These are phyloP conservation scores for Luehdorfia chinensis DNA, from an alignment of 1,140 invertebrate species.

Conservation along the genomic window DNA sequence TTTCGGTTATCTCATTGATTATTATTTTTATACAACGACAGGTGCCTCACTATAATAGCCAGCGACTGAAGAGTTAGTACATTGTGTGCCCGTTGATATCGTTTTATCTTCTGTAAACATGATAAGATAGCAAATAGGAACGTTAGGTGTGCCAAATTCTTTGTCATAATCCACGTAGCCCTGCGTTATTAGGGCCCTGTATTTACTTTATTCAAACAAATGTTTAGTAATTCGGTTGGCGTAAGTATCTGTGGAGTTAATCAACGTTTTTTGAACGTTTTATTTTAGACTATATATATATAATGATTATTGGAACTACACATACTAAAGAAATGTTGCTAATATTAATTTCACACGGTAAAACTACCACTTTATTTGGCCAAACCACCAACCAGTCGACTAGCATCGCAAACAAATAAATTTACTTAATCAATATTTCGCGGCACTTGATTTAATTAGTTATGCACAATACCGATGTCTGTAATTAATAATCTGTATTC, in stretches of 20 bases:
- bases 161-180: slow-evolving; percentile 60
- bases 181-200: slow-evolving; percentile 25
- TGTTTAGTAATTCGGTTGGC: neutral
- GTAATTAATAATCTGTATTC: no score
- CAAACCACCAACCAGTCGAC: no score
- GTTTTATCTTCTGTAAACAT: slow-evolving; percentile 59
- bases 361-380: no score
- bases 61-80: slow-evolving; percentile 51
- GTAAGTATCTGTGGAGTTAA: no score
- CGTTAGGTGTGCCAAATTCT: slow-evolving; percentile 74
- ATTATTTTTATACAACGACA: slow-evolving; percentile 47
- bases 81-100: slow-evolving; percentile 65
- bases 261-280: no score
- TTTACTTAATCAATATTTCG: no score
- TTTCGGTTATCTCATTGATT: slow-evolving; percentile 47
- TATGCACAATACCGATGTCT: no score
- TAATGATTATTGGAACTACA: no score
- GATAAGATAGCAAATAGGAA: slow-evolving; percentile 73
- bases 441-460: no score
- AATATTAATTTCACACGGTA: slow-evolving; percentile 15
- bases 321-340: no score
- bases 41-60: slow-evolving; percentile 54
- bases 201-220: slow-evolving; percentile 17
- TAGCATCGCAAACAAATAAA: no score
- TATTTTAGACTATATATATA: no score